A percentile compares a stretch with the other conserved stretches of the same genome.
Evolutionary conservation across 2,888 invertebrate species (phyloP).

Genomic region (Diogma glabrata): DNA sequence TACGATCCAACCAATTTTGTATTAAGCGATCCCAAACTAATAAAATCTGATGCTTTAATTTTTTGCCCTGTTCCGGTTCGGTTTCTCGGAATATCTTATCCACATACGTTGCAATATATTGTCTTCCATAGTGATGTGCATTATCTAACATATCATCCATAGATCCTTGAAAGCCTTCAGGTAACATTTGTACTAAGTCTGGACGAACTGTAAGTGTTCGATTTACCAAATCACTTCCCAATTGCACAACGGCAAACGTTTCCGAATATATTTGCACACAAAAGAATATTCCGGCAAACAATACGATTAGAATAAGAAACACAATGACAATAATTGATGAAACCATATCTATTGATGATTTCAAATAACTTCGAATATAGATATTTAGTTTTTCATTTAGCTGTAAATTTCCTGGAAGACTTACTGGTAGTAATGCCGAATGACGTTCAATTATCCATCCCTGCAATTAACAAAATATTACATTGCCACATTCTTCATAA

Average conservation of each 20-base stretch:
- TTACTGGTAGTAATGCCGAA: slow-evolving; percentile 59
- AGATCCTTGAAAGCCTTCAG: slow-evolving; percentile 44
- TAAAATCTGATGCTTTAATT: slow-evolving; percentile 76
- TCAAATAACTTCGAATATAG: slow-evolving; percentile 49
- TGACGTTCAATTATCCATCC: slow-evolving; percentile 40
- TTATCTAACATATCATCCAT: slow-evolving; percentile 85
- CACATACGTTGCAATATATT: slow-evolving; percentile 79
- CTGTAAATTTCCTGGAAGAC: slow-evolving; percentile 64
- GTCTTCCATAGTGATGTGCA: slow-evolving; percentile 84
- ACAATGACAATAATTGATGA: slow-evolving; percentile 78
- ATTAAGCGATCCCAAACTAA: slow-evolving; percentile 91
- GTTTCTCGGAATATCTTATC: slow-evolving; percentile 68
- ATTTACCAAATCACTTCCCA: slow-evolving; percentile 79
- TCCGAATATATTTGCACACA: slow-evolving; percentile 77
- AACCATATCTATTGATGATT: slow-evolving; percentile 72
- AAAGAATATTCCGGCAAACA: slow-evolving; percentile 65
- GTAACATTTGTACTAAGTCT: slow-evolving; percentile 69
- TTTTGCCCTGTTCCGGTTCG: slow-evolving; percentile 65
- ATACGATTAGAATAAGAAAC: slow-evolving; percentile 66
- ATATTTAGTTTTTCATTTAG: slow-evolving; percentile 52
- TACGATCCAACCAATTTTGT: slow-evolving; percentile 79
- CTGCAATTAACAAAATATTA: slow-evolving; percentile 30
- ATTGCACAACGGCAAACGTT: slow-evolving; percentile 80
- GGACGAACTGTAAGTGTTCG: slow-evolving; percentile 82
- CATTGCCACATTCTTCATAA: too few relatives aligned